Conservation (phyloP, 2,888 invertebrate genomes). For the Chromoteleia sp. region DNA sequence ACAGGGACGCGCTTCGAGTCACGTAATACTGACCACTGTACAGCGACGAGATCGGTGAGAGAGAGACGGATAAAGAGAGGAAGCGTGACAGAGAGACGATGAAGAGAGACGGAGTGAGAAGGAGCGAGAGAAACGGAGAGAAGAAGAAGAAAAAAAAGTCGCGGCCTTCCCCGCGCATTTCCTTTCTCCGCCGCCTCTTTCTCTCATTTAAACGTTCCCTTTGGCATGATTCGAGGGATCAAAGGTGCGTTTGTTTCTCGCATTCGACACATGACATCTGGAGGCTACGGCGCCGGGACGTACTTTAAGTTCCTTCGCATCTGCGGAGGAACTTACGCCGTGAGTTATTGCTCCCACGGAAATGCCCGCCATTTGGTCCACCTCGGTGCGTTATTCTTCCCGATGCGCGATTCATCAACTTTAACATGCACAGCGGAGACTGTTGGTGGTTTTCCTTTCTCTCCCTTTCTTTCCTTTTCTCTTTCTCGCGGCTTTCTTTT, state of each 20-base stretch:
- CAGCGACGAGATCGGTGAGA: constrained; percentile 1
- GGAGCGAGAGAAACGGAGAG: not conserved
- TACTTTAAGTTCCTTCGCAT: constrained; percentile 46
- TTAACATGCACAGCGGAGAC: constrained; percentile 37
- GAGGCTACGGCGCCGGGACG: constrained; percentile 55
- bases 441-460: constrained; percentile 11
- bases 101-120: constrained; percentile 6
- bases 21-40: constrained; percentile 67
- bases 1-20: constrained; percentile 55
- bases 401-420: constrained; percentile 47
- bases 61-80: not conserved
- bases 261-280: constrained; percentile 70
- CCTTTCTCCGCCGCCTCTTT: constrained; percentile 58
- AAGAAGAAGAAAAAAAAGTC: not conserved
- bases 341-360: constrained; percentile 59
- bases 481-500: constrained; percentile 12
- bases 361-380: constrained; percentile 55
- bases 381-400: constrained; percentile 37
- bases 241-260: constrained; percentile 68
- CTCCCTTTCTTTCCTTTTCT: not conserved
- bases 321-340: constrained; percentile 51
- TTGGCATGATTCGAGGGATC: constrained; percentile 64
- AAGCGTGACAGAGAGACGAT: not conserved
- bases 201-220: constrained; percentile 59
- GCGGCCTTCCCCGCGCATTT: constrained; percentile 42